Evolutionary conservation across 1,140 invertebrate species (phyloP), one percentile per base, ranked within the genome.

Genomic region (Chionoecetes opilio): DNA sequence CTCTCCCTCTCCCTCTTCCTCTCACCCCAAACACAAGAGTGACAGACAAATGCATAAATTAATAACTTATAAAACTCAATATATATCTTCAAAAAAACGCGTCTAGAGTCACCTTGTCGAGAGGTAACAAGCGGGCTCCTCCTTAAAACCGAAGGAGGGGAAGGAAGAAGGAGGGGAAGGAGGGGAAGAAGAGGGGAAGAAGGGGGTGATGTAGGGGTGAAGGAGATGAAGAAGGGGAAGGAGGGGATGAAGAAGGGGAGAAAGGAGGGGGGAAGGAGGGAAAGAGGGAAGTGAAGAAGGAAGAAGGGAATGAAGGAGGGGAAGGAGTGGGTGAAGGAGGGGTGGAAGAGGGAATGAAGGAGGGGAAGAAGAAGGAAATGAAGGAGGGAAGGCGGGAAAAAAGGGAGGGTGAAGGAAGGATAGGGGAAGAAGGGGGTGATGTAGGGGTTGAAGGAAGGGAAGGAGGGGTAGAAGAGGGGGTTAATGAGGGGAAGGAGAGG

Each of bases 21-120:
- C n/a, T 75, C 63, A 6, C 63, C n/a, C 63, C 21, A 75, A n/a
- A 75, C 63, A 75, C 21, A 21, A 1, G 63, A 21, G 63, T 26
- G 63, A 21, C 63, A 75, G n/a, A 21, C 63, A n/a, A 75, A 75
- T 75, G 63, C 63, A 75, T 75, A n/a, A 17, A 75, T 75, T 75
- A 75, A 75, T 75, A 75, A 75, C 63, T 75, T 75, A 75, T n/a
- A n/a, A 75, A 75, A 75, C 63, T 75, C 63, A 75, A 75, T 75
- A 75, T 26, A 75, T n/a, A n/a, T n/a, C n/a, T n/a, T 75, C n/a
- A 9, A 53, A 9, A 11, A 53, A 53, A 53, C 2, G 46, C 46
- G 21, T 53, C 46, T 75, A 75, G n/a, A 75, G 1, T 75, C 63
- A 1, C 8, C 46, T 17, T 53, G 9, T 9, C 21, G 46, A 53